Base-by-base conservation (phyloP, 2,113 vertebrate species). In the Ranitomeya variabilis region DNA sequence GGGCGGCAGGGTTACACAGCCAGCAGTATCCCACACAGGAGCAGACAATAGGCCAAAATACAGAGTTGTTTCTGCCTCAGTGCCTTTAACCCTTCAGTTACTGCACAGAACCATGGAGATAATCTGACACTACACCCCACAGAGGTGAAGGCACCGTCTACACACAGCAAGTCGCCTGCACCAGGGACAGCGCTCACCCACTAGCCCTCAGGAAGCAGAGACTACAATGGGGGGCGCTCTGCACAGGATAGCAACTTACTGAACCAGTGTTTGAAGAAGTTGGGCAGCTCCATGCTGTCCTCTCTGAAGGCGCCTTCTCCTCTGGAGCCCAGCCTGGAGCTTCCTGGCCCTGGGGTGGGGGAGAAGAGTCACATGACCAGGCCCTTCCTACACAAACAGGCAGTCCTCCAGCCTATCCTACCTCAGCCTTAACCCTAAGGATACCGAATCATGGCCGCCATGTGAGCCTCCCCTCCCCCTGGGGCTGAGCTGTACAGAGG, bases 241-340 rank as follows among this genome's bases (percentile, higher is more conserved):
- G 16, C 23, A 13, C 26, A 64, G 26, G 52, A 19, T 51, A 19
- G 21, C 10, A 9, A 90, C 90, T 90, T 89, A 90, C 90, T 81
- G 54, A 90, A 90, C 76, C 83, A 86, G 80, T 90, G 90, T 60
- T 86, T 90, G 87, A 90, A 83, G 74, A 90, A 45, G 66, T 90
- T 90, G 9, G 81, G 87, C 3, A 88, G 71, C 73, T 90, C 87
- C 90, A 90, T 90, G 31, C 71, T 86, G 45, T 62, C n/a, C 69
- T 81, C 67, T 23, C 87, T 19, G 57, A 66, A 66, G 37, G 54
- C 59, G 69, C 31, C 26, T 31, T 80, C 79, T 60, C 64, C 71
- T 55, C 69, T 77, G 55, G 51, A 78, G 74, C 80, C 60, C 51
- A 67, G 80, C 21, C 67, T 82, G 31, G 78, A 83, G 84, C 73